These are phyloP conservation scores for Nasonia vitripennis DNA, from an alignment of 1,140 invertebrate species.

Conservation along the genomic window DNA sequence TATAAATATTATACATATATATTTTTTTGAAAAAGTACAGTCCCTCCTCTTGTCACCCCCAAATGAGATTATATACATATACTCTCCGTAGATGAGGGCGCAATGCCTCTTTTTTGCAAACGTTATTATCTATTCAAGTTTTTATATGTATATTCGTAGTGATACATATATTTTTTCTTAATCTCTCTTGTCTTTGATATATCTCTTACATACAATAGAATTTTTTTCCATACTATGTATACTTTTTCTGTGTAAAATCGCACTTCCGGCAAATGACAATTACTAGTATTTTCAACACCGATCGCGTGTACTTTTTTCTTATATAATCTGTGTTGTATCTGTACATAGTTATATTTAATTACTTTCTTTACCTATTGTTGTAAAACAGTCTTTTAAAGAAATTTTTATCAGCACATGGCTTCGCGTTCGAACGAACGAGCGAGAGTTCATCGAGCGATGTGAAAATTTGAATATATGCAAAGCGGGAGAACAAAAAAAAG, in stretches of 20 bases:
- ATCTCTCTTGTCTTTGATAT: slow-evolving; percentile 5
- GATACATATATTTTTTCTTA: slow-evolving; percentile 29
- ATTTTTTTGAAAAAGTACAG: slow-evolving; percentile 14
- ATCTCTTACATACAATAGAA: neutral
- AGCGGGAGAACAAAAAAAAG: neutral
- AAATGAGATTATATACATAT: slow-evolving; percentile 9
- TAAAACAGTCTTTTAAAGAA: neutral
- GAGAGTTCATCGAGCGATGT: slow-evolving; percentile 39
- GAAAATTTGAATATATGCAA: slow-evolving; percentile 35
- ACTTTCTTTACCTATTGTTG: neutral
- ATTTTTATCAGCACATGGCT: neutral
- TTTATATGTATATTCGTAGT: neutral
- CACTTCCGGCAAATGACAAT: slow-evolving; percentile 47
- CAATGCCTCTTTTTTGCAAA: slow-evolving; percentile 9
- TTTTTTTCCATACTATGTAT: slow-evolving; percentile 15
- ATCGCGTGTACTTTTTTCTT: neutral
- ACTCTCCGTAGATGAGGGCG: neutral
- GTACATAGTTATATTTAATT: slow-evolving; percentile 5
- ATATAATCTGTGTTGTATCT: slow-evolving; percentile 31
- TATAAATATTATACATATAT: slow-evolving; percentile 4
- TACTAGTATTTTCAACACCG: neutral
- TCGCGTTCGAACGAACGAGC: slow-evolving; percentile 17
- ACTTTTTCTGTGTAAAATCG: slow-evolving; percentile 49
- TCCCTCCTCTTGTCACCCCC: slow-evolving; percentile 12
- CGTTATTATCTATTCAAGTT: neutral